Base-by-base conservation (phyloP, 2,888 invertebrate species). In the Carpatolechia fugitivella region DNA sequence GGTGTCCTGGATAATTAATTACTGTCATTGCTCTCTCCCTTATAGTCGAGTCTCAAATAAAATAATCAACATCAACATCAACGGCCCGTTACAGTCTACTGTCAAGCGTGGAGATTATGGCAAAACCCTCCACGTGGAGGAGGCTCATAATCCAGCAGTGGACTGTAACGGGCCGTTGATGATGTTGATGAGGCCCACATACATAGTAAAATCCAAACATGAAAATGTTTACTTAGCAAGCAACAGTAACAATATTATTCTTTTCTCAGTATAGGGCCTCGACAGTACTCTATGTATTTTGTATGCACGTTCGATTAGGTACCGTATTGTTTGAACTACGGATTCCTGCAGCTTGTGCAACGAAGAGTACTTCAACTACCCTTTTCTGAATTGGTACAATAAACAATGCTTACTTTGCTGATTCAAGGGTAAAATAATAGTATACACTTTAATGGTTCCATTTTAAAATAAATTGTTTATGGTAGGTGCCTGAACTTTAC, bases 291-390 rank as follows among this genome's bases (percentile, higher is more conserved):
- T 13, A 18, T 41, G 60, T 54, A 60, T 64, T 60, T 64, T 65
- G 66, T 66, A 62, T 67, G 60, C 62, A 62, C 64, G 60, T 60
- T 66, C 61, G 56, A 66, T 66, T 63, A 4, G 24, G 24, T 3
- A 65, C 60, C 56, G 67, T 69, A 76, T 78, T 85, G 82, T 85
- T 83, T 79, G 65, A 70, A 73, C 70, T 67, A 74, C 64, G 68
- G 73, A 84, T 84, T 75, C 78, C 74, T 65, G 60, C 62, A 62
- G 70, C 72, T 74, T 70, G 63, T 69, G 70, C 69, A 74, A 76
- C 57, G 59, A 65, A 65, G 60, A 11, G 31, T 47, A 29, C 44
- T 47, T 47, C 31, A 47, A 14, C 31, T 46, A 46, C 46, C 50
- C 58, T 52, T 46, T 30, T 11, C 16, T 44, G 46, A 60, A 56